These are phyloP conservation scores for Girardia tigrina DNA, from an alignment of 2,888 invertebrate species.

Conservation along the genomic window DNA sequence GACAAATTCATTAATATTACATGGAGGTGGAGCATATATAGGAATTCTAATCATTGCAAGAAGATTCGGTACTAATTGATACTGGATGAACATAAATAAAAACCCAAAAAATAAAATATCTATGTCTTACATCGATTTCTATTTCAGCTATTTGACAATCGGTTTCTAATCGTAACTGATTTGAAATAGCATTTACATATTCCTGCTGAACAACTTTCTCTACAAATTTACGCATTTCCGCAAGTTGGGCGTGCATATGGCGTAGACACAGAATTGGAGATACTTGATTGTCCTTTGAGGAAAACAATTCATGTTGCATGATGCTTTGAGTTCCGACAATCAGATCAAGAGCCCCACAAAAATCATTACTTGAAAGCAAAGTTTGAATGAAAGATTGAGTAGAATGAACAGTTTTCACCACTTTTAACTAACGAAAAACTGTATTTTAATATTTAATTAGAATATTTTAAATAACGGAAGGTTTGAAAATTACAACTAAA, in stretches of 20 bases:
- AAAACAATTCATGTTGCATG: constrained; percentile 63
- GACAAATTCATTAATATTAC: constrained; percentile 56
- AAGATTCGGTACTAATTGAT: constrained; percentile 71
- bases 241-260: constrained; percentile 83
- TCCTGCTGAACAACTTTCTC: constrained; percentile 91
- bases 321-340: constrained; percentile 91
- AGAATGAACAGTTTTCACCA: constrained; percentile 87
- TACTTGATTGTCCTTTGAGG: neutral
- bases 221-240: constrained; percentile 83
- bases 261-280: constrained; percentile 79
- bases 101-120: too few species aligned
- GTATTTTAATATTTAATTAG: too few species aligned
- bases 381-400: constrained; percentile 92
- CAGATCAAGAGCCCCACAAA: constrained; percentile 86
- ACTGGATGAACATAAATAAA: too few species aligned
- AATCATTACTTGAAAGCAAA: constrained; percentile 80
- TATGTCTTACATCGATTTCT: neutral
- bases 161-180: constrained; percentile 19
- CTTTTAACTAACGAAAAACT: constrained; percentile 56
- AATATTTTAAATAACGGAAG: too few species aligned
- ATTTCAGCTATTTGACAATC: neutral
- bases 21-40: neutral
- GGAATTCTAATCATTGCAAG: constrained; percentile 67
- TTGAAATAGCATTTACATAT: constrained; percentile 58
- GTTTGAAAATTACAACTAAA: too few species aligned